Evolutionary conservation across 2,888 invertebrate species (phyloP).

Genomic region (Tachina grossa): DNA sequence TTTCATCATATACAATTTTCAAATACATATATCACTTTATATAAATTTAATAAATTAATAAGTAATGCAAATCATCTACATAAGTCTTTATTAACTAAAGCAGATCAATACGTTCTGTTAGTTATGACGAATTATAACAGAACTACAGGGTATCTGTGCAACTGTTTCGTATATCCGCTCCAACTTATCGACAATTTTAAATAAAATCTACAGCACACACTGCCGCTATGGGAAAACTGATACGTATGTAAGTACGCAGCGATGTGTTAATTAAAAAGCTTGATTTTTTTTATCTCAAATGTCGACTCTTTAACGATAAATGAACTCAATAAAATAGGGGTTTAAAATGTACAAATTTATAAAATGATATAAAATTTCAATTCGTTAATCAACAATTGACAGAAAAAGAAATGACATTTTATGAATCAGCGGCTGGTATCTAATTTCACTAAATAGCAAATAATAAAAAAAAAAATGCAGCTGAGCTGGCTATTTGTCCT

Average conservation of each 20-base stretch:
- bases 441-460: no score
- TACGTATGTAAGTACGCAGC: background rate
- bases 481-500: no score
- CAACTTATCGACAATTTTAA: constrained; percentile 31
- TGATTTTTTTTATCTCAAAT: background rate
- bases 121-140: background rate
- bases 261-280: constrained; percentile 43
- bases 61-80: no score
- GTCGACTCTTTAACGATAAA: background rate
- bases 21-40: no score
- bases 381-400: background rate
- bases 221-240: constrained; percentile 13
- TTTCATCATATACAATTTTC: no score
- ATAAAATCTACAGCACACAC: constrained; percentile 28
- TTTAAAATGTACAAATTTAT: background rate
- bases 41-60: no score
- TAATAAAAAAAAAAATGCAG: no score
- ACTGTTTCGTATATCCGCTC: constrained; percentile 10
- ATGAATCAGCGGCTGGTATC: background rate
- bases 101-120: no score
- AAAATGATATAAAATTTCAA: background rate
- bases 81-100: no score
- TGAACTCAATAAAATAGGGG: background rate
- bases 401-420: background rate
- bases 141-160: background rate